Percentiles rank a stretch among this genome's conserved stretches.
Conservation (phyloP, 1,140 invertebrate species). For the Drosophila pandora region DNA sequence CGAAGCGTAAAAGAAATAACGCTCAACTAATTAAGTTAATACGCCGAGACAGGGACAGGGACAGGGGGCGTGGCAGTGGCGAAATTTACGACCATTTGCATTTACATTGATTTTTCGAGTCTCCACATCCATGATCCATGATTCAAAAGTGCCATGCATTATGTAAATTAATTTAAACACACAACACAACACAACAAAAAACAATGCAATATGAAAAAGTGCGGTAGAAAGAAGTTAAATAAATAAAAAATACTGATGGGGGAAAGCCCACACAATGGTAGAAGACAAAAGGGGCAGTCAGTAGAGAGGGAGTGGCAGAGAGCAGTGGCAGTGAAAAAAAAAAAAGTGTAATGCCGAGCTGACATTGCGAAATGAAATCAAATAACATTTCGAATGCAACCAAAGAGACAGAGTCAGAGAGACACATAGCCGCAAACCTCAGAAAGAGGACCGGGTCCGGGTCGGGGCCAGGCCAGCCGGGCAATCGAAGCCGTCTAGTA, state of each 20-base stretch:
- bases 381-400: slow-evolving; percentile 40
- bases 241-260: slow-evolving; percentile 3
- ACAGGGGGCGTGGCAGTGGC: neutral
- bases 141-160: slow-evolving; percentile 37
- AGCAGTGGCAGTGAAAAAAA: too few relatives aligned
- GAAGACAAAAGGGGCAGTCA: neutral
- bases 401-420: neutral
- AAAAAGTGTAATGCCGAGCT: neutral
- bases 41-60: slow-evolving; percentile 26
- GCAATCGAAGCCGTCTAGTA: slow-evolving; percentile 34
- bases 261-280: slow-evolving; percentile 4
- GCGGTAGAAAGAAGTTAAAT: slow-evolving; percentile 19
- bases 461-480: neutral
- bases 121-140: slow-evolving; percentile 21
- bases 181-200: slow-evolving; percentile 5
- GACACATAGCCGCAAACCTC: neutral
- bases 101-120: slow-evolving; percentile 37
- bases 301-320: too few relatives aligned
- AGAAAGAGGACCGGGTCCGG: neutral
- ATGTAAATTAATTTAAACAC: slow-evolving; percentile 56
- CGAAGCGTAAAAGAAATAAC: slow-evolving; percentile 17
- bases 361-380: slow-evolving; percentile 55
- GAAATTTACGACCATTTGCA: slow-evolving; percentile 53
- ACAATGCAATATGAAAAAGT: slow-evolving; percentile 21
- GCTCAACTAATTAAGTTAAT: slow-evolving; percentile 63